A percentile compares a stretch with the other conserved stretches of the same genome.
Evolutionary conservation across 2,797 vertebrate species (phyloP).

Genomic region (Micropoecilia bifurca): DNA sequence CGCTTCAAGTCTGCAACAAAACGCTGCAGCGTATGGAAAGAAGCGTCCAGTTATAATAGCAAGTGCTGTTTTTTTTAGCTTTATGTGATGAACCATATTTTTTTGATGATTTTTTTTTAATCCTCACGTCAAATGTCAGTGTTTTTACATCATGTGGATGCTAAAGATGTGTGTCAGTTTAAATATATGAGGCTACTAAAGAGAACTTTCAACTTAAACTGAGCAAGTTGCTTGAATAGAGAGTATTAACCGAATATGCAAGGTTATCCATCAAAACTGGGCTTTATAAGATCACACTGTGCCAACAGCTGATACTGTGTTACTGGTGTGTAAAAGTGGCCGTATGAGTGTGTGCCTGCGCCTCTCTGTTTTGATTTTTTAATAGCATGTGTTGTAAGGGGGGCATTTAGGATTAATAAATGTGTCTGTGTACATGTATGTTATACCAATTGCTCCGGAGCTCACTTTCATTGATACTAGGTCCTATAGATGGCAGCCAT

Average conservation of each 20-base stretch:
- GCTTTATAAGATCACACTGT: slow-evolving; percentile 6
- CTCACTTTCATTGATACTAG: slow-evolving; percentile 32
- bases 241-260: slow-evolving; percentile 23
- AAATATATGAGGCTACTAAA: slow-evolving; percentile 32
- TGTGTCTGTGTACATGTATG: slow-evolving; percentile 26
- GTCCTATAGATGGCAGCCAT: slow-evolving; percentile 64
- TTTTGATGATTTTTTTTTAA: slow-evolving; percentile 38
- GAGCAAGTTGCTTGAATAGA: not conserved
- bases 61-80: slow-evolving; percentile 16
- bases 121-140: slow-evolving; percentile 32
- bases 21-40: slow-evolving; percentile 23
- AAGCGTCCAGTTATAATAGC: not conserved
- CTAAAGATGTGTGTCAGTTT: slow-evolving; percentile 26
- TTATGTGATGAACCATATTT: slow-evolving; percentile 19
- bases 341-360: slow-evolving; percentile 17
- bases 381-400: slow-evolving; percentile 19
- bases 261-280: slow-evolving; percentile 21
- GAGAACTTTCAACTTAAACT: slow-evolving; percentile 20
- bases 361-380: slow-evolving; percentile 13
- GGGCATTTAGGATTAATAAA: slow-evolving; percentile 1
- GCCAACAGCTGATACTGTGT: slow-evolving; percentile 23
- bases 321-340: slow-evolving; percentile 27
- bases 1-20: slow-evolving; percentile 18
- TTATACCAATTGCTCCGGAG: slow-evolving; percentile 31
- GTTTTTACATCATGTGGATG: slow-evolving; percentile 33